Percentiles rank a stretch among this genome's conserved stretches.
Conservation (phyloP, 2,888 invertebrate species). For the Conchocele bisecta region DNA sequence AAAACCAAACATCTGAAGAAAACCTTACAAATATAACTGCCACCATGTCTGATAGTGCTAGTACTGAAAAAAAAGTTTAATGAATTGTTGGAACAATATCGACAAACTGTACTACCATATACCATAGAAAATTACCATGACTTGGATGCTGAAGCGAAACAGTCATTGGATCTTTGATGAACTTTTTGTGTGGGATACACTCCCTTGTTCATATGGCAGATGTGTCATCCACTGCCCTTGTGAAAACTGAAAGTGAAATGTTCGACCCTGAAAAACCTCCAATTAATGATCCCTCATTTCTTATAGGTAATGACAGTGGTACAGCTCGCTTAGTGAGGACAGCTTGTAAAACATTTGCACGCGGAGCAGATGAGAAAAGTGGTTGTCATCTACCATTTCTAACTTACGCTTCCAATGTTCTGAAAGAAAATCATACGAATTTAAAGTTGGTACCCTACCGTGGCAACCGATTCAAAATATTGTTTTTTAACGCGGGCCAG, state of each 20-base stretch:
- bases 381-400: conserved; percentile 17
- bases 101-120: conserved; percentile 13
- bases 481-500: conserved; percentile 18
- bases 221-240: neutral
- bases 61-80: conserved; percentile 38
- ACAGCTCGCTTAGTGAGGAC: conserved; percentile 2
- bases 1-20: neutral
- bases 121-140: conserved; percentile 19
- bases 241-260: neutral
- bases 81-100: conserved; percentile 24
- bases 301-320: neutral
- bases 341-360: conserved; percentile 17
- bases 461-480: conserved; percentile 15
- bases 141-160: neutral
- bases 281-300: neutral
- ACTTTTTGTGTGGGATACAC: conserved; percentile 32
- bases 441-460: conserved; percentile 17
- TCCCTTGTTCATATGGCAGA: conserved; percentile 29
- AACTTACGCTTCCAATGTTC: neutral
- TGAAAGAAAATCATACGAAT: conserved; percentile 5
- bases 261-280: neutral
- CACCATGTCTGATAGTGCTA: conserved; percentile 39
- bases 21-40: conserved; percentile 18
- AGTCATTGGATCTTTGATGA: neutral
- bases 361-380: conserved; percentile 18